Conservation (phyloP, 2,113 vertebrate genomes). For the Merops nubicus region DNA sequence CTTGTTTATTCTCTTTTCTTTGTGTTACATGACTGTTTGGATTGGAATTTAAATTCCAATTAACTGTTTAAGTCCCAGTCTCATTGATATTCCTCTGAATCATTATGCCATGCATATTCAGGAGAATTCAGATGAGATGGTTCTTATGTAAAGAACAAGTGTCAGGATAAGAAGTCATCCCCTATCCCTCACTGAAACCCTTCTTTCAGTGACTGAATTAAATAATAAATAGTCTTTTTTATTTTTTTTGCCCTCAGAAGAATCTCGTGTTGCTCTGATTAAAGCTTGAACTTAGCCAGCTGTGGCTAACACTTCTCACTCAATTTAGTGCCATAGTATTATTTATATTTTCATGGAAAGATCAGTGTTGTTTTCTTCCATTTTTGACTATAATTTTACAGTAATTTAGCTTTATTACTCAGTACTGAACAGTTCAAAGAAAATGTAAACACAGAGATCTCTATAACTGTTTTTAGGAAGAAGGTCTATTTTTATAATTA, state of each 20-base stretch:
- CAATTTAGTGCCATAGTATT: neutral
- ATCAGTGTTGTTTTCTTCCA: neutral
- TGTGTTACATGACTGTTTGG: neutral
- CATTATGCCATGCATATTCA: neutral
- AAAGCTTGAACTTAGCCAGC: neutral
- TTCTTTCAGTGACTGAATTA: neutral
- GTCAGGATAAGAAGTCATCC: neutral
- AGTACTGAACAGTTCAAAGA: neutral
- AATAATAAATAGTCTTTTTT: neutral
- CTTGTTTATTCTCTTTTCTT: neutral
- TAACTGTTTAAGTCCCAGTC: neutral
- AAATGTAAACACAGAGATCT: neutral
- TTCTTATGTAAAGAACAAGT: neutral
- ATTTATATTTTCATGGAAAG: neutral
- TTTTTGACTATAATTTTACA: neutral
- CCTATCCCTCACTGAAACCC: neutral
- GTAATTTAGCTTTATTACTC: neutral
- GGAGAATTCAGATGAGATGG: neutral
- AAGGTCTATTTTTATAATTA: conserved; percentile 14
- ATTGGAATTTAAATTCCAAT: neutral
- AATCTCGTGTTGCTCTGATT: neutral
- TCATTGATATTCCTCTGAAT: neutral
- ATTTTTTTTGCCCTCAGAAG: too few relatives aligned
- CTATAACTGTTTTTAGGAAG: neutral
- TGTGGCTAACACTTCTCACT: neutral